A percentile compares a stretch with the other conserved stretches of the same genome.
These are phyloP conservation scores for Drosophila funebris DNA, from an alignment of 1,140 invertebrate genomes.

Conservation along the genomic window DNA sequence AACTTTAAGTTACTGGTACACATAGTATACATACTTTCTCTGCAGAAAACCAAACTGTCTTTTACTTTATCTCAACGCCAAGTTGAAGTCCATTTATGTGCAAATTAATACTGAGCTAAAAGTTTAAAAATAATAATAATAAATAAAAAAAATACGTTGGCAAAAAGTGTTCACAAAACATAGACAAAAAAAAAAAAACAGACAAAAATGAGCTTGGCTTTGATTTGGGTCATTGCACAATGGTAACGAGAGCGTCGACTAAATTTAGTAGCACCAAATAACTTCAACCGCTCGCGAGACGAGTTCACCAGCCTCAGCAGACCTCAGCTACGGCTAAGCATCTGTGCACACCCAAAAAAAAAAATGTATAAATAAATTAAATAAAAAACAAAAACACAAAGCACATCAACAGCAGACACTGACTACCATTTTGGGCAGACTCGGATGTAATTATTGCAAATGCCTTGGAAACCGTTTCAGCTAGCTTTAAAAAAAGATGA, in stretches of 20 bases:
- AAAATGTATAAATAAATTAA: neutral
- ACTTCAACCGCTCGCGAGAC: conserved; percentile 15
- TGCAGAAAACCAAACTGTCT: conserved; percentile 25
- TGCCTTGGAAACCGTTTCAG: conserved; percentile 37
- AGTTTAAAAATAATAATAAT: conserved; percentile 36
- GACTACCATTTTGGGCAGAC: conserved; percentile 16
- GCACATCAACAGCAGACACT: neutral
- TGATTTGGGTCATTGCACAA: conserved; percentile 83
- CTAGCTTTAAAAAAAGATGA: conserved; percentile 9
- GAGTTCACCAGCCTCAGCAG: conserved; percentile 34
- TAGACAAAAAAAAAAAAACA: too few relatives aligned
- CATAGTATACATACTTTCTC: conserved; percentile 57
- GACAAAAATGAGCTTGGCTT: conserved; percentile 61
- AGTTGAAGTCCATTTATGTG: conserved; percentile 60
- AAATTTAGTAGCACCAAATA: conserved; percentile 65
- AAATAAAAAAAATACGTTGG: neutral
- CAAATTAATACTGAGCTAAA: conserved; percentile 56
- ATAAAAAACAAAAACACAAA: conserved; percentile 3
- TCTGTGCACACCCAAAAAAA: neutral
- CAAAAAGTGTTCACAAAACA: conserved; percentile 15
- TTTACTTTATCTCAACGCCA: conserved; percentile 2
- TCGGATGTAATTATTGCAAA: conserved; percentile 49
- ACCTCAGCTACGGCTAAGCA: neutral
- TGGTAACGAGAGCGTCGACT: conserved; percentile 69
- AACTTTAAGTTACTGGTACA: conserved; percentile 13